These are phyloP conservation scores for Tricholauxania praeusta DNA, from an alignment of 2,888 invertebrate species.

Conservation along the genomic window DNA sequence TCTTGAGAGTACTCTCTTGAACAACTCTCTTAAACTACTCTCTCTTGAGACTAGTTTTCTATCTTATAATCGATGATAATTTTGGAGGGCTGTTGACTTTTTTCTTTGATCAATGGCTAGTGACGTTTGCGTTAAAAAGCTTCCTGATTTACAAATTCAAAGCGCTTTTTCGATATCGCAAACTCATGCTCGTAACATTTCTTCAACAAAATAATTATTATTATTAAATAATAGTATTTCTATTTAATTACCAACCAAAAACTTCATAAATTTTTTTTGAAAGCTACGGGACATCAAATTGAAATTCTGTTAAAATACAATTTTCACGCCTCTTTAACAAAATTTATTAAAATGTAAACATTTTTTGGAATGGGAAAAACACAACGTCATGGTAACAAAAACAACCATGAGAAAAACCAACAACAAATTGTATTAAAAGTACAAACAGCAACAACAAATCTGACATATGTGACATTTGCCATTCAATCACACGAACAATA, in stretches of 20 bases:
- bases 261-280: slow-evolving; percentile 24
- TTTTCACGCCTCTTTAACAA: slow-evolving; percentile 62
- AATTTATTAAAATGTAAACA: slow-evolving; percentile 54
- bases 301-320: slow-evolving; percentile 50
- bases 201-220: background rate
- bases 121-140: too few relatives aligned
- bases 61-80: too few relatives aligned
- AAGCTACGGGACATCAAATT: slow-evolving; percentile 48
- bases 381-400: slow-evolving; percentile 14
- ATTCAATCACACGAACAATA: slow-evolving; percentile 8
- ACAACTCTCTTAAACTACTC: too few relatives aligned
- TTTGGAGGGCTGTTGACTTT: too few relatives aligned
- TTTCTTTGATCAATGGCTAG: too few relatives aligned
- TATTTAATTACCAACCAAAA: background rate
- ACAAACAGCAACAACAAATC: slow-evolving; percentile 3
- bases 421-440: background rate
- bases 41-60: too few relatives aligned
- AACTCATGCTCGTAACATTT: too few relatives aligned
- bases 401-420: background rate
- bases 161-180: too few relatives aligned
- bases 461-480: slow-evolving; percentile 34
- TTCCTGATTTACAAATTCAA: too few relatives aligned
- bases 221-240: slow-evolving; percentile 5
- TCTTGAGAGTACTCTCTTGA: too few relatives aligned
- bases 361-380: slow-evolving; percentile 4